Evolutionary conservation across 2,113 vertebrate genomes (phyloP).

Genomic region (Isurus oxyrinchus): DNA sequence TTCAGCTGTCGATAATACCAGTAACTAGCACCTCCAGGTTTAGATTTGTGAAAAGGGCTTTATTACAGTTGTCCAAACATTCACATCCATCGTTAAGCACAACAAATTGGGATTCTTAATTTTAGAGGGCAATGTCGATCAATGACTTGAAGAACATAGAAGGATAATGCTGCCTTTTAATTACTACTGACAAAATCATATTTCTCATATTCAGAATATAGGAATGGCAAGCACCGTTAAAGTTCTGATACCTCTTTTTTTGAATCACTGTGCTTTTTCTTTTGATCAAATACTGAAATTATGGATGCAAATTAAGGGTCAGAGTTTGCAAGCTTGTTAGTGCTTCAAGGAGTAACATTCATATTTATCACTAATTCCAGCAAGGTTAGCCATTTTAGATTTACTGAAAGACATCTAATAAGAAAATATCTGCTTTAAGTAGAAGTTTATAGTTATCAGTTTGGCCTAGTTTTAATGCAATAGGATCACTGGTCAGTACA

Average conservation of each 20-base stretch:
- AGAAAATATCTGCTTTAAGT: not conserved
- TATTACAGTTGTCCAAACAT: not conserved
- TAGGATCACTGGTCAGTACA: too few relatives aligned
- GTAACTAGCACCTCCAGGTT: not conserved
- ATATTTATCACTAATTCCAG: not conserved
- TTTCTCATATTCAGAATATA: not conserved
- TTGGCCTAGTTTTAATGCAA: not conserved
- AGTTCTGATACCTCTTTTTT: not conserved
- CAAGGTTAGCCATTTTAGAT: not conserved
- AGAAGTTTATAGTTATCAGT: not conserved
- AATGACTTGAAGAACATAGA: too few relatives aligned
- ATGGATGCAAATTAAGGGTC: not conserved
- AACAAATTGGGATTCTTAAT: not conserved
- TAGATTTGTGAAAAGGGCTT: not conserved
- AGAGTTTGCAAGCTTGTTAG: not conserved
- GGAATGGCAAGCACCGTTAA: not conserved
- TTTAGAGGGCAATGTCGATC: not conserved
- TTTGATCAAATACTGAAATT: not conserved
- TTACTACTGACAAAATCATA: not conserved
- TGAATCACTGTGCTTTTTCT: not conserved
- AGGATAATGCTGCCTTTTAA: not conserved
- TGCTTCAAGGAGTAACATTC: not conserved
- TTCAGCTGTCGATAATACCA: not conserved
- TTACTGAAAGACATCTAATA: not conserved
- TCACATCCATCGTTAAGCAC: not conserved